Conservation (phyloP, 2,797 vertebrate genomes). For the Sebastes oblongus region DNA sequence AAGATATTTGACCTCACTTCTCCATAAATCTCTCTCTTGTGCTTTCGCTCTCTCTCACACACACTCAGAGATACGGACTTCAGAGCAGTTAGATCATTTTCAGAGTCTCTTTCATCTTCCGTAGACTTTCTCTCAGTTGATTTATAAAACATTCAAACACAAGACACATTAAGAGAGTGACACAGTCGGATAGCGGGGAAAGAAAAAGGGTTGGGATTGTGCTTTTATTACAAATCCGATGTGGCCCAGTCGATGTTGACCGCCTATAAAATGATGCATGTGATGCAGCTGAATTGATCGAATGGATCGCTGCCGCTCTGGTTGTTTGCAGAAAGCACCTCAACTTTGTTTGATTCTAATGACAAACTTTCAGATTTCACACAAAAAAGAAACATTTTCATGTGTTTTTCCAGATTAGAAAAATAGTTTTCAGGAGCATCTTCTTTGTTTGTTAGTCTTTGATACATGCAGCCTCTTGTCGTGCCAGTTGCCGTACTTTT, state of each 20-base stretch:
- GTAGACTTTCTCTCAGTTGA: conserved; percentile 33
- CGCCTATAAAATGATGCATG: neutral
- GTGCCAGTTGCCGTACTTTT: too few species aligned
- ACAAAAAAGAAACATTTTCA: neutral
- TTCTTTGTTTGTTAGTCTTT: too few species aligned
- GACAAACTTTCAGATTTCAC: neutral
- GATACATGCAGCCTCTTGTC: too few species aligned
- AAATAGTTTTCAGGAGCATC: too few species aligned
- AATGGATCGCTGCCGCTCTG: neutral
- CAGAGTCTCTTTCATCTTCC: conserved; percentile 53
- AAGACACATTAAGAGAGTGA: neutral
- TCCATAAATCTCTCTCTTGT: conserved; percentile 33
- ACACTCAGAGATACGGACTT: conserved; percentile 8
- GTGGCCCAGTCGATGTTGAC: neutral
- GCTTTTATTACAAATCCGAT: neutral
- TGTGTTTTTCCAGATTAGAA: neutral
- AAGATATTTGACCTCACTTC: conserved; percentile 61
- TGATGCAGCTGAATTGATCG: neutral
- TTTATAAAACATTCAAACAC: conserved; percentile 53
- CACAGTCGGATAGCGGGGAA: neutral
- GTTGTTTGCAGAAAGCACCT: neutral
- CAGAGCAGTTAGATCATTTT: conserved; percentile 39
- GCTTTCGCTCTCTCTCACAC: neutral
- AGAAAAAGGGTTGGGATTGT: neutral
- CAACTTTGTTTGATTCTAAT: neutral